Evolutionary conservation across 2,888 invertebrate species (phyloP).

Genomic region (Cenopis cana): DNA sequence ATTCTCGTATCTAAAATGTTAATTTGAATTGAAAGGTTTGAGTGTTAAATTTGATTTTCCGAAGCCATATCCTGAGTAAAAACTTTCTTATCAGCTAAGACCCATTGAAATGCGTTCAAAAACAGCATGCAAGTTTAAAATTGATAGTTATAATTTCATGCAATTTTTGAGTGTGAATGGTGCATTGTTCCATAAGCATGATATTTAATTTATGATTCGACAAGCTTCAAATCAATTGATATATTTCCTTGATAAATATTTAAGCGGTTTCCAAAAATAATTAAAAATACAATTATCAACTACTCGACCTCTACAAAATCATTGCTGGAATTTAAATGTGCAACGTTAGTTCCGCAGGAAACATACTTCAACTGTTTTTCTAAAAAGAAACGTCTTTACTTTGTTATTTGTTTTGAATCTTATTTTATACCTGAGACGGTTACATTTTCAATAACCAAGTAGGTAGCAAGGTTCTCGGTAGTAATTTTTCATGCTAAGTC

Average conservation of each 20-base stretch:
- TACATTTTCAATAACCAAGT: background rate
- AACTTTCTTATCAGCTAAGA: too few species aligned
- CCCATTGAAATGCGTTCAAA: too few species aligned
- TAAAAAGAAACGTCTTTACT: background rate
- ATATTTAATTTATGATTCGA: background rate
- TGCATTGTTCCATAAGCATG: background rate
- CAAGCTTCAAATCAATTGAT: background rate
- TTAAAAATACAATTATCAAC: too few species aligned
- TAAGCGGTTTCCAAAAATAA: background rate
- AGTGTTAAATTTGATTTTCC: background rate
- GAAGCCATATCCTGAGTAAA: background rate
- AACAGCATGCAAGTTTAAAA: too few species aligned
- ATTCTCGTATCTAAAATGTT: slow-evolving; percentile 25
- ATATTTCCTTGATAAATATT: background rate
- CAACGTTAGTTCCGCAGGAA: slow-evolving; percentile 65
- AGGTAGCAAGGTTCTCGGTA: slow-evolving; percentile 1
- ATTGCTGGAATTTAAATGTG: slow-evolving; percentile 60
- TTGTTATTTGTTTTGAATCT: background rate
- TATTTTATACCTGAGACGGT: slow-evolving; percentile 1
- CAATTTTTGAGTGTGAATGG: too few species aligned
- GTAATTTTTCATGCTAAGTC: slow-evolving; percentile 56
- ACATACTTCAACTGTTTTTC: slow-evolving; percentile 50
- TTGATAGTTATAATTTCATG: too few species aligned
- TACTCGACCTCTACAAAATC: slow-evolving; percentile 27
- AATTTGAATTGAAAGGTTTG: slow-evolving; percentile 14